These are phyloP conservation scores for Rhinogobius similis DNA, from an alignment of 2,113 vertebrate species.

Conservation along the genomic window DNA sequence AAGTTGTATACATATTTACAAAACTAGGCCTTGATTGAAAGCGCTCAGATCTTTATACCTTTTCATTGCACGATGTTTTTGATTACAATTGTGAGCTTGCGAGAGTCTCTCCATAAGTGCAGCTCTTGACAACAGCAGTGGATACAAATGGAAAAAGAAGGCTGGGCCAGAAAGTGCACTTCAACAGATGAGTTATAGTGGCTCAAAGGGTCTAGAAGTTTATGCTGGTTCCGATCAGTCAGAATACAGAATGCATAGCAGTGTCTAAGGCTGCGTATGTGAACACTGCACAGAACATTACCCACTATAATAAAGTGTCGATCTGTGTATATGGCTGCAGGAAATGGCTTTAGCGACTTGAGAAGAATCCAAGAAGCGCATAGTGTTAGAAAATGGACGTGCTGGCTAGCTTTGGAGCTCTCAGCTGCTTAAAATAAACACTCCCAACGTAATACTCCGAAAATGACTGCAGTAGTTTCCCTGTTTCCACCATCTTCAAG, in stretches of 20 bases:
- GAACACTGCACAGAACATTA: not conserved
- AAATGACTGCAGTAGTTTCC: not conserved
- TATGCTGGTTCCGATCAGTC: not conserved
- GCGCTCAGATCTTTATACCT: not conserved
- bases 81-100: not conserved
- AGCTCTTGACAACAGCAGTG: not conserved
- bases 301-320: not conserved
- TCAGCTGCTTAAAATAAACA: conserved; percentile 13
- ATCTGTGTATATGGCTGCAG: not conserved
- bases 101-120: not conserved
- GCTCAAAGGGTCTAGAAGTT: not conserved
- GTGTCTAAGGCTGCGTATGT: not conserved
- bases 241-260: not conserved
- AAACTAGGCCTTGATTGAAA: not conserved
- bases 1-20: not conserved
- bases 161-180: not conserved
- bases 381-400: conserved; percentile 19
- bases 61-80: not conserved
- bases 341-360: not conserved
- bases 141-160: not conserved
- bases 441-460: not conserved
- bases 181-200: not conserved
- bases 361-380: not conserved
- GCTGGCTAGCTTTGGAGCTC: conserved; percentile 44
- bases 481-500: not conserved